phyloP scores from a whole-genome alignment of 2,113 vertebrate genomes.

The Scomber japonicus region DNA sequence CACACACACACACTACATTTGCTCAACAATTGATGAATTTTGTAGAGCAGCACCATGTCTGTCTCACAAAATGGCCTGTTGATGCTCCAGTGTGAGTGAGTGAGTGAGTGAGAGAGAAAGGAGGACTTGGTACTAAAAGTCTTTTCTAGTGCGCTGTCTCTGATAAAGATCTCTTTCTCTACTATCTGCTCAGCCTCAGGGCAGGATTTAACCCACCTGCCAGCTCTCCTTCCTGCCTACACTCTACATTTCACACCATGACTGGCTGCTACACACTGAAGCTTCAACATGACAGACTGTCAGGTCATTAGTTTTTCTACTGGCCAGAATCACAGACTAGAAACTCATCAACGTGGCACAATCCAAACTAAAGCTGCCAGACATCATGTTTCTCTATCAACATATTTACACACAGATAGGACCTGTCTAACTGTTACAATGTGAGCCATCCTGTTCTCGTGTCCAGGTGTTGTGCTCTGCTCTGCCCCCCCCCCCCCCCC shows the following conservation, averaged over 20 bases:
- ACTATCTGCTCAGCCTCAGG: conserved; percentile 36
- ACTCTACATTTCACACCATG: neutral
- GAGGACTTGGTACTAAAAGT: conserved; percentile 10
- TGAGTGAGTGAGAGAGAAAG: conserved; percentile 17
- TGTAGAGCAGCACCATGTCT: neutral
- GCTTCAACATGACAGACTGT: neutral
- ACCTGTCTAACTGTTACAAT: too few relatives aligned
- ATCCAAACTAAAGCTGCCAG: too few relatives aligned
- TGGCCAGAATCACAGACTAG: neutral
- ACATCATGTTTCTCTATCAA: too few relatives aligned
- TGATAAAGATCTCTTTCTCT: conserved; percentile 57
- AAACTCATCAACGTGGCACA: neutral
- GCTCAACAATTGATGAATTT: conserved; percentile 44
- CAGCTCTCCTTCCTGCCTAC: neutral
- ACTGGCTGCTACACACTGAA: neutral
- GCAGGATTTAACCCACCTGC: conserved; percentile 55
- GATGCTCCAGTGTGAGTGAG: conserved; percentile 9
- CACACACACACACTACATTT: conserved; percentile 11
- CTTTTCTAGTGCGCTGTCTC: conserved; percentile 53
- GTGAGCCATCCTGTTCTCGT: too few relatives aligned
- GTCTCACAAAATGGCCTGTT: neutral
- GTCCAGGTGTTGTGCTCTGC: too few relatives aligned
- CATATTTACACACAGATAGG: too few relatives aligned
- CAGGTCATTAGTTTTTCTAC: neutral
- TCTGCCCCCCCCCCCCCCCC: too few relatives aligned